These are phyloP conservation scores for Micrasema minimum DNA, from an alignment of 1,140 invertebrate genomes.

Conservation along the genomic window DNA sequence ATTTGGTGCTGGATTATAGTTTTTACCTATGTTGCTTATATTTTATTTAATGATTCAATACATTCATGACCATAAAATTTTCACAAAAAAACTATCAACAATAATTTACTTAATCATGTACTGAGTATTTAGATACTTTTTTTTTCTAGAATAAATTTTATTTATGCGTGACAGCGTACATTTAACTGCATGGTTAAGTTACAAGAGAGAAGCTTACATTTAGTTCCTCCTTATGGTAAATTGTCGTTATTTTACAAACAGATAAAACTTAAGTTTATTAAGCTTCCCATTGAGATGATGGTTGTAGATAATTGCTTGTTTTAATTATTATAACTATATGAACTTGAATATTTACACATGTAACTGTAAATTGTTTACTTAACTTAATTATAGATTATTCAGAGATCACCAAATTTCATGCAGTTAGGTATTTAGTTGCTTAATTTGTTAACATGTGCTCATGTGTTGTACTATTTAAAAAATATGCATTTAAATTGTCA, in stretches of 20 bases:
- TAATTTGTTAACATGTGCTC: background rate
- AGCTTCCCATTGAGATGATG: conserved; percentile 4
- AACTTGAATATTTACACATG: conserved; percentile 2
- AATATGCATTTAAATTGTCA: conserved; percentile 5
- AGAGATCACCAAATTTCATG: background rate
- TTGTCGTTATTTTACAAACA: conserved; percentile 15
- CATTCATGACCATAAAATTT: no score
- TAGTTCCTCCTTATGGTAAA: no score
- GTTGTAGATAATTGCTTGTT: background rate
- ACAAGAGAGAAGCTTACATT: background rate
- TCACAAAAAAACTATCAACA: no score
- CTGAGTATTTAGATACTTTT: no score
- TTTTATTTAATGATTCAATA: no score
- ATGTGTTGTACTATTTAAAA: background rate
- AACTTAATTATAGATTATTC: background rate
- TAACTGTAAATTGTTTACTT: background rate
- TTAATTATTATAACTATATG: conserved; percentile 3
- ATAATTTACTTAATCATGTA: no score
- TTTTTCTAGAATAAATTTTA: no score
- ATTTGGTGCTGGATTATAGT: background rate
- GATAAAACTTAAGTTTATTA: conserved; percentile 20
- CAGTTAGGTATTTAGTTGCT: background rate
- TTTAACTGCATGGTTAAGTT: conserved; percentile 8
- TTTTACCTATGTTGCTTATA: no score
- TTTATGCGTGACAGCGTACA: no score